phyloP scores from a whole-genome alignment of 2,797 vertebrate species.

The Danionella dracula region DNA sequence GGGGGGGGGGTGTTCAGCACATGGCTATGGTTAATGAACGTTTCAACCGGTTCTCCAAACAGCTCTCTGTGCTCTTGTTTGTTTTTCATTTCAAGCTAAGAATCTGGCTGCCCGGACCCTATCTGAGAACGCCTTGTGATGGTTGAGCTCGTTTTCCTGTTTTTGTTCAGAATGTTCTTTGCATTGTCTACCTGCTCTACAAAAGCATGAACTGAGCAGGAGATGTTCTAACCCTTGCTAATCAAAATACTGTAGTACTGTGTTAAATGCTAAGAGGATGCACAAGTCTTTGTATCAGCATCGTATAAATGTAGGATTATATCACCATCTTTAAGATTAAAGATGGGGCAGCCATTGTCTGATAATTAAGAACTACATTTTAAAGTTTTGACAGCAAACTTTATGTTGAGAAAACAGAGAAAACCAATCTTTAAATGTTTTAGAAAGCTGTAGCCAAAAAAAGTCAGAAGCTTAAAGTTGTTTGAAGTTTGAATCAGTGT shows the following conservation, averaged over 20 bases:
- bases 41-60: neutral
- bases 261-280: neutral
- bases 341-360: too few relatives aligned
- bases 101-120: neutral
- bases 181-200: neutral
- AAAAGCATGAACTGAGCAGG: neutral
- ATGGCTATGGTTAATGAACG: neutral
- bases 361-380: too few relatives aligned
- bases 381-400: too few relatives aligned
- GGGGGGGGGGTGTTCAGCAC: too few relatives aligned
- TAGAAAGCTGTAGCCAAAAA: too few relatives aligned
- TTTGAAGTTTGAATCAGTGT: too few relatives aligned
- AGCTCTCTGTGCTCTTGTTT: neutral
- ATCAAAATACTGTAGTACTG: neutral
- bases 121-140: neutral
- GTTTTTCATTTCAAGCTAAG: neutral
- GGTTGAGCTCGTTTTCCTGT: conserved; percentile 5
- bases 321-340: too few relatives aligned
- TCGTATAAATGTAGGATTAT: too few relatives aligned
- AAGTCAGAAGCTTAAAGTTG: too few relatives aligned
- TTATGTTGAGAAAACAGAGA: too few relatives aligned
- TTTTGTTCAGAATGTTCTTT: conserved; percentile 5
- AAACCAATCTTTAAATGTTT: too few relatives aligned
- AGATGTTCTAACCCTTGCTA: neutral
- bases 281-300: too few relatives aligned